Conservation (phyloP, 2,113 vertebrate genomes). For the Sander lucioperca region DNA sequence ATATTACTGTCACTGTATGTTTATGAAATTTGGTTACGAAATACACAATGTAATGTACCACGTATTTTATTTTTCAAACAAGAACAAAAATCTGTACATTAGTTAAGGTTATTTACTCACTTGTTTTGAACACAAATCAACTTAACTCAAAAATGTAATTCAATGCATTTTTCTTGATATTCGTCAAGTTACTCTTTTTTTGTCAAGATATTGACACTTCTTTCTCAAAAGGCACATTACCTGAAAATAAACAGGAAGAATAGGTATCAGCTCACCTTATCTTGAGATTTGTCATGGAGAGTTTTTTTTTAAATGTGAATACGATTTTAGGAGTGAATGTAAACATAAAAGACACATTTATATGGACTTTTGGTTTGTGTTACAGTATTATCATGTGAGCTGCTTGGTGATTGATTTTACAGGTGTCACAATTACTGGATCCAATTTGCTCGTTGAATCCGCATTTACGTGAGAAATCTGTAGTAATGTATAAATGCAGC, state of each 20-base stretch:
- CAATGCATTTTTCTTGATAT: not conserved
- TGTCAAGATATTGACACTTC: not conserved
- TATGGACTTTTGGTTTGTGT: not conserved
- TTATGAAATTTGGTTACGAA: not conserved
- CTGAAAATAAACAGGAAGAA: not conserved
- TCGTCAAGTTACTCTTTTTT: not conserved
- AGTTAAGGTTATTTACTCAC: not conserved
- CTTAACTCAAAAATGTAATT: not conserved
- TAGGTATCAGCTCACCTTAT: not conserved
- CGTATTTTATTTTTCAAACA: not conserved
- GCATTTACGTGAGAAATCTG: not conserved
- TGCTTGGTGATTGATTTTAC: not conserved
- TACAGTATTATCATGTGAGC: not conserved
- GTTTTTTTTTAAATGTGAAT: not conserved
- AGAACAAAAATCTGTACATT: too few species aligned
- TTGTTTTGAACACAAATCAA: not conserved
- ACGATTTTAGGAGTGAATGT: not conserved
- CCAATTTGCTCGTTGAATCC: not conserved
- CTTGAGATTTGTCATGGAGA: not conserved
- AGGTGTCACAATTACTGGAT: not conserved
- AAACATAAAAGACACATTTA: not conserved
- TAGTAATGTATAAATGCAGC: not conserved
- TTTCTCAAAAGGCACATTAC: not conserved
- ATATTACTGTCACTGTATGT: not conserved
- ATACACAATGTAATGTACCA: not conserved